Evolutionary conservation across 2,888 invertebrate genomes (phyloP).

Genomic region (Rhagophthalmus giganteus): DNA sequence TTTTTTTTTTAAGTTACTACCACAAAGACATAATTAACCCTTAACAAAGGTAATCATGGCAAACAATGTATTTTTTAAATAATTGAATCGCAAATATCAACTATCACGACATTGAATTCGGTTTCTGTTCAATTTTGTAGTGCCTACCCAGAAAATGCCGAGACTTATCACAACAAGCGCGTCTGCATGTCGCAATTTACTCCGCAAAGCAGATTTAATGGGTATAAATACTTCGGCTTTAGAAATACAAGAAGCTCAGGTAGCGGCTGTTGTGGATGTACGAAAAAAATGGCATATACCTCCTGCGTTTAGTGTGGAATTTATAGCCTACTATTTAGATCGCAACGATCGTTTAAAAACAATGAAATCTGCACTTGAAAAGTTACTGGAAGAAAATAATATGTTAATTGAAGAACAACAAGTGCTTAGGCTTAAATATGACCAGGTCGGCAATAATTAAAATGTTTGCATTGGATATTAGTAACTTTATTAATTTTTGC

Average conservation of each 20-base stretch:
- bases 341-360: slow-evolving; percentile 80
- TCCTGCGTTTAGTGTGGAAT: slow-evolving; percentile 92
- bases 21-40: no score
- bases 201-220: slow-evolving; percentile 87
- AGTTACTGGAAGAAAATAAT: slow-evolving; percentile 73
- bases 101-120: no score
- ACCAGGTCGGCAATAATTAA: slow-evolving; percentile 64
- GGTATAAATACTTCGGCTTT: slow-evolving; percentile 81
- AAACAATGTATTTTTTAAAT: no score
- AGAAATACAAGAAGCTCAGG: slow-evolving; percentile 82
- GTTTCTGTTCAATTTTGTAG: no score
- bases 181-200: slow-evolving; percentile 79
- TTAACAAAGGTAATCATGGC: no score
- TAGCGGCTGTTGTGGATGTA: slow-evolving; percentile 80
- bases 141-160: slow-evolving; percentile 94
- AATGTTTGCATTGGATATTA: no score
- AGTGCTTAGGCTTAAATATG: slow-evolving; percentile 73
- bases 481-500: no score
- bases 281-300: slow-evolving; percentile 93
- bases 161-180: slow-evolving; percentile 88
- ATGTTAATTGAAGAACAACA: slow-evolving; percentile 79
- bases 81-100: no score
- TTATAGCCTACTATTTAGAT: slow-evolving; percentile 91
- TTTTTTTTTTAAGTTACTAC: no score
- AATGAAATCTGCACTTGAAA: slow-evolving; percentile 75